These are phyloP conservation scores for Ploceus nigricollis DNA, from an alignment of 2,113 vertebrate species.

Conservation along the genomic window DNA sequence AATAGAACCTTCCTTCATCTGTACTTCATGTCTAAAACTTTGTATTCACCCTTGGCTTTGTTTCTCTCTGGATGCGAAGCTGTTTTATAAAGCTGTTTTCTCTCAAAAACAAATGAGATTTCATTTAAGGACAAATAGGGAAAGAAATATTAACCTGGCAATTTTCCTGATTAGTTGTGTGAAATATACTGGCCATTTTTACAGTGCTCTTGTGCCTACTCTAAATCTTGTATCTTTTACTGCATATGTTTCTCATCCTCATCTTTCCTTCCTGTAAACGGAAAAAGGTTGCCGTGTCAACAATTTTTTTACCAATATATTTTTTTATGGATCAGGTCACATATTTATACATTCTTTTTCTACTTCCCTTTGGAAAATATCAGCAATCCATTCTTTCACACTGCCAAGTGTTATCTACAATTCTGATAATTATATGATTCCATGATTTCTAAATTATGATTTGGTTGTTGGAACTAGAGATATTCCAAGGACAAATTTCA, in stretches of 20 bases:
- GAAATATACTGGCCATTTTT: conserved; percentile 7
- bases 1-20: conserved; percentile 30
- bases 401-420: conserved; percentile 41
- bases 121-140: conserved; percentile 7
- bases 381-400: background rate
- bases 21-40: conserved; percentile 10
- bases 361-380: conserved; percentile 33
- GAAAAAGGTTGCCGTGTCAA: conserved; percentile 46
- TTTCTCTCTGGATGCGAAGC: conserved; percentile 48
- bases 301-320: background rate
- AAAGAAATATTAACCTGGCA: conserved; percentile 33
- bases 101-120: conserved; percentile 51
- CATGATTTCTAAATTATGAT: background rate
- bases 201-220: conserved; percentile 50
- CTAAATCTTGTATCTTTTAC: conserved; percentile 29
- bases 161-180: conserved; percentile 55
- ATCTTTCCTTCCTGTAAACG: conserved; percentile 8
- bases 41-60: conserved; percentile 27
- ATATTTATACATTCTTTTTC: conserved; percentile 9
- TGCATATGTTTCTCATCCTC: conserved; percentile 62
- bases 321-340: conserved; percentile 32
- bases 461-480: background rate
- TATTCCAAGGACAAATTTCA: background rate
- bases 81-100: conserved; percentile 9
- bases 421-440: background rate